Percentiles rank a stretch among this genome's conserved stretches.
Evolutionary conservation across 2,113 vertebrate species (phyloP).

Genomic region (Ranitomeya imitator): DNA sequence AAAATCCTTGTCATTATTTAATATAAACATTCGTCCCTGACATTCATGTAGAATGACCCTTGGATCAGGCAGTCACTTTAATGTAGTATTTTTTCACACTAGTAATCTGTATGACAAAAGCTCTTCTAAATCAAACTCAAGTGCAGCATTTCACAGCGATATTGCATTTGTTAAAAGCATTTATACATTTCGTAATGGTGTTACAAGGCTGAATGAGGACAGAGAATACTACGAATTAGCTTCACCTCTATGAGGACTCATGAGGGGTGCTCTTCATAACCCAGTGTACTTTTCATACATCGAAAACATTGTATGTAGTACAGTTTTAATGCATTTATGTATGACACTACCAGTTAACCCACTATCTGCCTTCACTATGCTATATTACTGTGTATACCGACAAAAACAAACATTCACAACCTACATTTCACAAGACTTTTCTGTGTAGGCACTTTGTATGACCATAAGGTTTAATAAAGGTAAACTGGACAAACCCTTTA

Average conservation of each 20-base stretch:
- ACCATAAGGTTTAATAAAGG: too few species aligned
- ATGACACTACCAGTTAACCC: not conserved
- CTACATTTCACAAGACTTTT: too few species aligned
- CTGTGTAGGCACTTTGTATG: too few species aligned
- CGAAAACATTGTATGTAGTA: not conserved
- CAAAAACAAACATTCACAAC: too few species aligned
- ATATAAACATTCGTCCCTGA: not conserved
- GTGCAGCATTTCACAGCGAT: not conserved
- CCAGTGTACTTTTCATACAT: not conserved
- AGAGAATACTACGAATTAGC: not conserved
- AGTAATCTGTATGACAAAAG: not conserved
- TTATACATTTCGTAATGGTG: not conserved
- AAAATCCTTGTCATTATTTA: not conserved
- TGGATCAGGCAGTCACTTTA: not conserved
- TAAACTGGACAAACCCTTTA: too few species aligned
- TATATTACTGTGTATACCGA: too few species aligned
- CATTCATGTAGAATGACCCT: not conserved
- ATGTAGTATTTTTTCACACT: not conserved
- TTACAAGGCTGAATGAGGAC: not conserved
- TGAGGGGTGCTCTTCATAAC: not conserved
- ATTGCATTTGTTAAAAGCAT: not conserved
- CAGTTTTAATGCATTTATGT: not conserved
- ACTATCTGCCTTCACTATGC: too few species aligned
- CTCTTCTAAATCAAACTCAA: not conserved
- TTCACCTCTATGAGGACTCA: not conserved